Base-by-base conservation (phyloP, 2,113 vertebrate genomes). In the Aphelocoma coerulescens region DNA sequence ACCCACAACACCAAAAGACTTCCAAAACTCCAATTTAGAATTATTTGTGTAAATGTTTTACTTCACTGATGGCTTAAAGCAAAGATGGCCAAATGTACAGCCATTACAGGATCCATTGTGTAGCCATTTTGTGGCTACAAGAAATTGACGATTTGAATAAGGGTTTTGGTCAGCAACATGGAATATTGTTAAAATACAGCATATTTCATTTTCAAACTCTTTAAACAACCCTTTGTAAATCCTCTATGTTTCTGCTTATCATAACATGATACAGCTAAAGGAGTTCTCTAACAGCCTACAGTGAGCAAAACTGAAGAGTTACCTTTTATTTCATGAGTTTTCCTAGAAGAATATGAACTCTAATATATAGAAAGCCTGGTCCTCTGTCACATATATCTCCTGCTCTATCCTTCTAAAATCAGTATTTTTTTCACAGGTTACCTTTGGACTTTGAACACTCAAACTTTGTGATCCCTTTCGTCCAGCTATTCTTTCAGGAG, bases 181-280 rank as follows among this genome's bases (percentile, higher is more conserved):
- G 46, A 81, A 57, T 9, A 16, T 57, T 13, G 16, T 46, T 76
- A 37, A 46, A 77, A 67, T 11, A 2, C 22, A 72, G 41, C 1
- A 6, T 35, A 72, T 57, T 77, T 61, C 0, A 57, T 30, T 37
- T 66, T 68, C 30, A 82, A 62, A 86, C 46, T 52, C 11, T 89
- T 82, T 43, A 30, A 80, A 58, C 21, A 85, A 46, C 16, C 10
- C 41, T 46, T 37, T 51, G 11, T 43, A 89, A 67, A 81, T 51
- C 9, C 14, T 72, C 26, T 35, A 7, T 26, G 17, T 16, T 46
- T 72, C 41, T 79, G 30, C 8, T 73, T 63, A 73, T 26, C 18
- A 44, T 18, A 83, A 58, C 0, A 1, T 1, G 20, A 65, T 9
- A 66, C 0, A 48, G 6, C 23, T 74, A 22, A 58, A 67, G 7